Base-by-base conservation (phyloP, 2,113 vertebrate genomes). In the Centrocercus urophasianus region DNA sequence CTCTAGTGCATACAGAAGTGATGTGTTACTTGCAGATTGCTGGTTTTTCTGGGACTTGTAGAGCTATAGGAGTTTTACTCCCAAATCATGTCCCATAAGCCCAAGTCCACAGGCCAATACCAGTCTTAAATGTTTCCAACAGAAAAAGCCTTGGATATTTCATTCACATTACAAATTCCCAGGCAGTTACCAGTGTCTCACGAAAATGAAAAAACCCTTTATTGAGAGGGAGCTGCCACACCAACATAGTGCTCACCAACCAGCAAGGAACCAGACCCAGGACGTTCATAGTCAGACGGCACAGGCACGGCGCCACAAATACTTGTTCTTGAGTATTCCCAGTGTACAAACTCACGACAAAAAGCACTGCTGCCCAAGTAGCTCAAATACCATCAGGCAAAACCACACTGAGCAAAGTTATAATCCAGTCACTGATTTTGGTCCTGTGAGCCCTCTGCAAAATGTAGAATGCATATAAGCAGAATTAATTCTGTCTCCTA, bases 1-100 rank as follows among this genome's bases (percentile, higher is more conserved):
- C 50, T 2, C 19, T 4, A 25, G 48, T 28, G n/a, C 21, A 2
- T 0, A 0, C 1, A 50, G n/a, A 24, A 59, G 5, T 3, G 34
- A 64, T 8, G 28, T 4, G 5, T 13, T 32, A 20, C 25, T 11
- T 72, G 18, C 14, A 10, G 4, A 42, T 6, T 50, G 50, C 34
- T 32, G 48, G 24, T 30, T n/a, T 69, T 75, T 30, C 40, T 48
- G 61, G 82, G 34, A 11, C 32, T 25, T 42, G 60, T 61, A 70
- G 40, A 0, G 2, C 54, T 50, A 2, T 1, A 34, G 52, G 70
- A 50, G 32, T 36, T 19, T 21, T 12, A 30, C 21, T 74, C 14
- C 57, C 3, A 5, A 6, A 19, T 12, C 66, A 7, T 0, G 6
- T 24, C 2, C 20, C 27, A 25, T 63, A 57, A 45, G 6, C 6